Evolutionary conservation across 2,113 vertebrate species (phyloP).

Genomic region (Esox niger): DNA sequence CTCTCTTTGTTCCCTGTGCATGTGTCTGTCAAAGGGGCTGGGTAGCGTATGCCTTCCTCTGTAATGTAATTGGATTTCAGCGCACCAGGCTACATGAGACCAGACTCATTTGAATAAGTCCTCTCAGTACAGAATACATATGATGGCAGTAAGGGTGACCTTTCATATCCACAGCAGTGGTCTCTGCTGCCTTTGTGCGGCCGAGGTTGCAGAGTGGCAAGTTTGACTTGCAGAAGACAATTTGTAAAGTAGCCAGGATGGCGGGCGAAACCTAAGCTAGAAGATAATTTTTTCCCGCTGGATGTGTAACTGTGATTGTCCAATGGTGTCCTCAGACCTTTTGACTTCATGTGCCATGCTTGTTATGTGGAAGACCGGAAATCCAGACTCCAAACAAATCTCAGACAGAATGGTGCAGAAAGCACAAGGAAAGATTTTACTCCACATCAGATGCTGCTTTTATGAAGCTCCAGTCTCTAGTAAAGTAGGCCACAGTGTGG

Average conservation of each 20-base stretch:
- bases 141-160: constrained; percentile 30
- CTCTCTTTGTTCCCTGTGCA: too few species aligned
- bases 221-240: too few species aligned
- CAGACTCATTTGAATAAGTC: constrained; percentile 30
- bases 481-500: constrained; percentile 23
- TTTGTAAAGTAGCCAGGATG: too few species aligned
- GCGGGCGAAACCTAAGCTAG: background rate
- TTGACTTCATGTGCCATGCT: constrained; percentile 22
- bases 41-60: background rate
- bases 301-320: constrained; percentile 33
- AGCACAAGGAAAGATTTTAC: background rate
- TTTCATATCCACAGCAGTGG: constrained; percentile 41
- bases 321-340: background rate
- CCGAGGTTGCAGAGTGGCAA: constrained; percentile 13
- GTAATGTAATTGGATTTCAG: constrained; percentile 41
- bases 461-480: background rate
- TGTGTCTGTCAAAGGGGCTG: too few species aligned
- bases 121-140: constrained; percentile 41
- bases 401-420: constrained; percentile 17
- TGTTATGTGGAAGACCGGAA: constrained; percentile 19
- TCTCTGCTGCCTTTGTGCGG: too few species aligned
- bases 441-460: constrained; percentile 10
- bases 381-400: constrained; percentile 19
- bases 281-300: constrained; percentile 23
- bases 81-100: constrained; percentile 43